phyloP scores from a whole-genome alignment of 2,113 vertebrate genomes.

The Artemisiospiza belli region DNA sequence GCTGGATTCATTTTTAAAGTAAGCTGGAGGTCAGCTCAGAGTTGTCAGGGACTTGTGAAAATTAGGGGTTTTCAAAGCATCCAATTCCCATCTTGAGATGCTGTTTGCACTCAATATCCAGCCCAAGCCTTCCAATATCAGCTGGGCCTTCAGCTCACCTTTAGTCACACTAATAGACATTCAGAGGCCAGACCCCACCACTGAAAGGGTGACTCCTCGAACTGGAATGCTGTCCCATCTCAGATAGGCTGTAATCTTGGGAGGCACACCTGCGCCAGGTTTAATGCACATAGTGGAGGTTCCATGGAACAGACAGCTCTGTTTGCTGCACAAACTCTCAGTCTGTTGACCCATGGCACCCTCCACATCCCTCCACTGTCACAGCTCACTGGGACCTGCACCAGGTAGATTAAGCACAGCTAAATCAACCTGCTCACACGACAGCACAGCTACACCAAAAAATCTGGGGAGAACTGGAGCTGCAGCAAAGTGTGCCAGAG shows the following conservation, averaged over 20 bases:
- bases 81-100: background rate
- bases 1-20: background rate
- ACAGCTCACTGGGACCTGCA: background rate
- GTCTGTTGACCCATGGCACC: background rate
- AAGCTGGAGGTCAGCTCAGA: background rate
- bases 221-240: background rate
- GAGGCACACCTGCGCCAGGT: background rate
- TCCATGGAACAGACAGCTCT: background rate
- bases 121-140: background rate
- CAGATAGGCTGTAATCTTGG: background rate
- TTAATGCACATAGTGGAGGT: background rate
- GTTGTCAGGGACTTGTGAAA: background rate
- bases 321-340: background rate
- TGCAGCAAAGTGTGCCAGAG: background rate
- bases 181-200: background rate
- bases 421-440: background rate
- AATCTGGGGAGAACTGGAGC: background rate
- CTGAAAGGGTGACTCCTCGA: background rate
- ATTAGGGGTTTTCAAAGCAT: slow-evolving; percentile 10
- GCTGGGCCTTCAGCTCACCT: background rate
- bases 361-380: background rate
- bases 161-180: background rate
- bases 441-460: background rate
- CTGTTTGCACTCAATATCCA: background rate
- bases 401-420: background rate